These are phyloP conservation scores for Pachydiplax longipennis DNA, from an alignment of 2,888 invertebrate species.

Conservation along the genomic window DNA sequence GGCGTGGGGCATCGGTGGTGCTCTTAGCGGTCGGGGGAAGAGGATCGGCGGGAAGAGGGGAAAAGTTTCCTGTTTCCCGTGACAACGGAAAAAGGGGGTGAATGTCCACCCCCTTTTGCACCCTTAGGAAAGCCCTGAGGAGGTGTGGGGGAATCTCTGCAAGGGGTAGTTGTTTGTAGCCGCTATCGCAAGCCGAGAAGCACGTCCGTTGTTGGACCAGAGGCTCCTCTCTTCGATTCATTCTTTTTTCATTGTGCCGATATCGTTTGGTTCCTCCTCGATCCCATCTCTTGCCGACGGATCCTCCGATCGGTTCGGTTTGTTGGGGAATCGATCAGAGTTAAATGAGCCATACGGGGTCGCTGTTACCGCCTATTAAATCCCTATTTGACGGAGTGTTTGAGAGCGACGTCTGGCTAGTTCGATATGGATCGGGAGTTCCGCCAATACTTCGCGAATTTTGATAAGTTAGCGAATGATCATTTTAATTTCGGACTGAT, in stretches of 20 bases:
- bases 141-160: background rate
- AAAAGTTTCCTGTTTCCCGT: background rate
- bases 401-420: too few relatives aligned
- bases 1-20: slow-evolving; percentile 2
- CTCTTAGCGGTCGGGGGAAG: background rate
- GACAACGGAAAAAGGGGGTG: background rate
- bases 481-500: too few relatives aligned
- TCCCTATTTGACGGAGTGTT: too few relatives aligned
- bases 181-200: slow-evolving; percentile 28
- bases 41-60: background rate
- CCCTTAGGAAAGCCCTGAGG: background rate
- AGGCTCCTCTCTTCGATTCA: background rate
- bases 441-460: too few relatives aligned
- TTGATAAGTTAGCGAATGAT: too few relatives aligned
- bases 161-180: background rate
- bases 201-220: slow-evolving; percentile 18
- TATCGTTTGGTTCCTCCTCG: background rate
- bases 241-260: background rate
- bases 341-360: too few relatives aligned
- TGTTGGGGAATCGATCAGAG: too few relatives aligned
- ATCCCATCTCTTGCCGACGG: background rate
- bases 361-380: too few relatives aligned
- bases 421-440: too few relatives aligned
- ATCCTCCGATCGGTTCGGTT: background rate
- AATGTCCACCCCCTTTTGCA: background rate